Base-by-base conservation (phyloP, 1,140 invertebrate species). In the Brachionus rotundiformis region DNA sequence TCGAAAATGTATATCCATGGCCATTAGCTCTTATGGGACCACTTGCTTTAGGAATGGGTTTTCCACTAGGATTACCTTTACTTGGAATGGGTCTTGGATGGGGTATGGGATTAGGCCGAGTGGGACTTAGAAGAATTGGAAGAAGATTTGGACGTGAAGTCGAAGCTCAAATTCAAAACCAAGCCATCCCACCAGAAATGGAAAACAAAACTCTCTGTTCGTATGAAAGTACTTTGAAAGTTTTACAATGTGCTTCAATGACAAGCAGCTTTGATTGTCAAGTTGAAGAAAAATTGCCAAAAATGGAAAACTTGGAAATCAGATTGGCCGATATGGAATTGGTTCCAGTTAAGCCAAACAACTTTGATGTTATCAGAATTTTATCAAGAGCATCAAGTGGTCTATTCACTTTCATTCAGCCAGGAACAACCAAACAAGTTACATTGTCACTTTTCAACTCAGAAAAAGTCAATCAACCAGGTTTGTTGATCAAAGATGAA, bases 341-440 rank as follows among this genome's bases (percentile, higher is more conserved):
- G 3, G 13, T 39, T 36, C 65, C 65, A 71, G 65, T 8, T 36
- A 23, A 71, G 33, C 29, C 29, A 71, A 36, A 71, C n/a, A 33
- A 19, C 29, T 33, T 71, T 10, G 65, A 71, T 33, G 65, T 71
- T 36, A 23, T 71, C 13, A 71, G 31, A 71, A 36, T 71, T 71
- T 71, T 71, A 16, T 71, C 65, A 33, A 71, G 65, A 71, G 65
- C 65, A 36, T 71, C 65, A 71, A 71, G 65, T 71, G 65, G 65
- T 39, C 39, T 71, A 10, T 71, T 71, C 31, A 36, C 65, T 71
- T 36, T 71, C 11, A 71, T 71, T 39, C 29, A 71, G 31, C 65
- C 65, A 71, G 33, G 33, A 39, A 71, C 65, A 39, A 71, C 29
- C 29, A 39, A 71, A 16, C 29, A 71, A 23, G 33, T 71, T 19